Base-by-base conservation (phyloP, 2,113 vertebrate species). In the Engystomops pustulosus region DNA sequence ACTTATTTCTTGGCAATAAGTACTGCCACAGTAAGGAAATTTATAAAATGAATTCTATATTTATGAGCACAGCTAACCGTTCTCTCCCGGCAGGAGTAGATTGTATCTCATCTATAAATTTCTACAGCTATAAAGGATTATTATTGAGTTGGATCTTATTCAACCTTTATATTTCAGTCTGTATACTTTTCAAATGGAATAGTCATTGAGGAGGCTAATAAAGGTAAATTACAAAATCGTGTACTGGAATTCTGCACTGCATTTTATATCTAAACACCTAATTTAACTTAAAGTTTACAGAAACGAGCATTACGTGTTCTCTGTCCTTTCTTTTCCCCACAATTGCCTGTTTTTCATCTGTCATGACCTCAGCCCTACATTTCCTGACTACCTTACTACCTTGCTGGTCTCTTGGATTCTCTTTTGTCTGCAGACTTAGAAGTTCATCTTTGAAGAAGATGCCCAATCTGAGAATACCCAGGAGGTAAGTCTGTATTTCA, bases 1-100 rank as follows among this genome's bases (percentile, higher is more conserved):
- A 36, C 49, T 76, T 55, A 76, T 76, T 76, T 76, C 74, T 76
- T 76, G 74, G 74, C 74, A 4, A 76, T 14, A 55, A 55, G 17
- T n/a, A 55, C 49, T 55, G 74, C 44, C 49, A 76, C n/a, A 53
- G 47, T 55, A 47, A 55, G 49, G 49, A 34, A 34, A 53, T 76
- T 36, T 34, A 38, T 76, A 14, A 55, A 53, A 76, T 53, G 20
- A 76, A 76, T 55, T 14, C 74, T 55, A n/a, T 76, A 55, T 76
- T 36, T 55, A 53, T 55, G 49, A 55, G 12, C 18, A 20, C 7
- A 36, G 25, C 30, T 36, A 55, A 76, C 30, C 17, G 20, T 36
- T 55, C 49, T 36, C 47, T 49, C 30, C 38, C 69, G 4, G 12
- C 9, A 45, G 69, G 38, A 71, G 38, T 38, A 45, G 38, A 71